A percentile compares a stretch with the other conserved stretches of the same genome.
These are phyloP conservation scores for Piaya cayana DNA, from an alignment of 2,113 vertebrate species.

Conservation along the genomic window DNA sequence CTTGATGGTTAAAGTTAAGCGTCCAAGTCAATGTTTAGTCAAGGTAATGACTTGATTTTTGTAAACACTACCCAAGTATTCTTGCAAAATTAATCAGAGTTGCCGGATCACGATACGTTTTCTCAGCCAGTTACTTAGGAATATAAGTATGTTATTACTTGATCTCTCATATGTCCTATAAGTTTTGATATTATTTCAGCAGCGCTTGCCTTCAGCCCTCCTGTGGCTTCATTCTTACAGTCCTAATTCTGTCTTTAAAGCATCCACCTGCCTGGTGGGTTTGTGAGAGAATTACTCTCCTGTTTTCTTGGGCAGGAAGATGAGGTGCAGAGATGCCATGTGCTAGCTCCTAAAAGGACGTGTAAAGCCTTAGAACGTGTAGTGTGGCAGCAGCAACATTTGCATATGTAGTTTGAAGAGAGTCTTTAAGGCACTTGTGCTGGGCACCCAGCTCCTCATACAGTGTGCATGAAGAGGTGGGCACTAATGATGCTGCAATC, in stretches of 20 bases:
- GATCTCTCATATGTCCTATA: not conserved
- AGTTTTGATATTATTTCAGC: not conserved
- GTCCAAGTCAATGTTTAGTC: slow-evolving; percentile 58
- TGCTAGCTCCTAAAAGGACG: not conserved
- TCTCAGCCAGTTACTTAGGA: slow-evolving; percentile 44
- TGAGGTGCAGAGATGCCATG: not conserved
- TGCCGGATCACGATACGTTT: not conserved
- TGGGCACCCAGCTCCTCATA: not conserved
- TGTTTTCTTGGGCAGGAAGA: not conserved
- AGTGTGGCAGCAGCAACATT: not conserved
- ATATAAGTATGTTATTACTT: not conserved
- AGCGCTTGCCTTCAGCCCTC: not conserved
- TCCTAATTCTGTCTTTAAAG: not conserved
- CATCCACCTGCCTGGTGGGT: not conserved
- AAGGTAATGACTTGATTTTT: slow-evolving; percentile 64
- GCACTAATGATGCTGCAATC: not conserved
- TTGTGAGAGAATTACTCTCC: not conserved
- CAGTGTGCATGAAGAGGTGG: not conserved
- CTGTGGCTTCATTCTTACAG: not conserved
- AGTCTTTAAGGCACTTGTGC: not conserved
- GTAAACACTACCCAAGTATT: slow-evolving; percentile 28
- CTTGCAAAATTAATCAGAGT: slow-evolving; percentile 50
- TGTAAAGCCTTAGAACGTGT: not conserved
- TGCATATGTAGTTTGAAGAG: rapidly evolving
- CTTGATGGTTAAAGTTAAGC: slow-evolving; percentile 52